Conservation (phyloP, 2,888 invertebrate species). For the Sialis lutaria region DNA sequence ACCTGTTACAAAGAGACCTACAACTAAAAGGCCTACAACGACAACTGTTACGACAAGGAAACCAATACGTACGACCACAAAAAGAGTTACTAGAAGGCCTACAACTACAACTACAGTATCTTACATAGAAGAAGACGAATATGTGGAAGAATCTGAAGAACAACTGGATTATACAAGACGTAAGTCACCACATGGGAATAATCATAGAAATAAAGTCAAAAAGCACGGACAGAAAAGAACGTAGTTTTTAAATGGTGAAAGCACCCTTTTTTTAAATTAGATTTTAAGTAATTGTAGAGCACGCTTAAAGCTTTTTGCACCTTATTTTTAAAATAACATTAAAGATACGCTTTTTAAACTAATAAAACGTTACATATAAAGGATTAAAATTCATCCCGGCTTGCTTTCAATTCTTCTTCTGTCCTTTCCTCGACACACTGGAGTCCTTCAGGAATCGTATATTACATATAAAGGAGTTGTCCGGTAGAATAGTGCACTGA, state of each 20-base stretch:
- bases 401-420: neutral
- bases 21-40: slow-evolving; percentile 19
- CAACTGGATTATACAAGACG: slow-evolving; percentile 23
- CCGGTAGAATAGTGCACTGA: neutral
- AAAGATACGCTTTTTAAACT: too few species aligned
- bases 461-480: neutral
- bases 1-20: slow-evolving; percentile 19
- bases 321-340: too few species aligned
- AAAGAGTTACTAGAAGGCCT: slow-evolving; percentile 18
- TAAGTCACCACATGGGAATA: slow-evolving; percentile 13
- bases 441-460: neutral
- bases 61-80: slow-evolving; percentile 22
- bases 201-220: too few species aligned
- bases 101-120: slow-evolving; percentile 17
- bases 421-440: neutral
- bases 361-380: too few species aligned
- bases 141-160: slow-evolving; percentile 12
- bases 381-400: too few species aligned
- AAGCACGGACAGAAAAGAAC: too few species aligned
- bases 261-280: too few species aligned
- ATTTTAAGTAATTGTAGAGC: too few species aligned
- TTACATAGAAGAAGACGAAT: slow-evolving; percentile 12
- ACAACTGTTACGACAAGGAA: slow-evolving; percentile 13
- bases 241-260: too few species aligned
- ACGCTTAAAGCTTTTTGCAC: too few species aligned